Evolutionary conservation across 1,140 invertebrate species (phyloP), one percentile per base, ranked within the genome.

Genomic region (Drosophila tristis): DNA sequence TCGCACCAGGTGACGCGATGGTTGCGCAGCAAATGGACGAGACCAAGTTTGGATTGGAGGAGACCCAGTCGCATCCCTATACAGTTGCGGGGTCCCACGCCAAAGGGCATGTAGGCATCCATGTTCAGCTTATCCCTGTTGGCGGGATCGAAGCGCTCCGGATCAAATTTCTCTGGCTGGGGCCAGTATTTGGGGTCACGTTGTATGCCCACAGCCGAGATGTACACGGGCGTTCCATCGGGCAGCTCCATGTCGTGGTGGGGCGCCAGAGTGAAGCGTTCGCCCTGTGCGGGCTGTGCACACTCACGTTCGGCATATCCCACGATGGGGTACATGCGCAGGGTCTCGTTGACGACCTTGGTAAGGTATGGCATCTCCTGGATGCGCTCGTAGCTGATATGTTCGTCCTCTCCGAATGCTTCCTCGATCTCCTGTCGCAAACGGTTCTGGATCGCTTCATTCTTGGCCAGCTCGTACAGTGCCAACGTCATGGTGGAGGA

Each of bases 81-180:
- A 84, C 96, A 97, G 87, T 94, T 95, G 39, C 96, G 93, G 2
- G 95, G 95, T 5, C 96, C 96, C 62, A 95, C 94, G 4, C 96
- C 96, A 80, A 97, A 97, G 0, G 97, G 91, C 73, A 92, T 80
- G 42, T 89, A 90, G 9, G 75, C 84, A 63, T 75, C 79, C 77
- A 96, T 54, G 96, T 91, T 91, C 93, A 81, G 47, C 6, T 68
- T 96, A 54, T 78, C 67, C 11, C 92, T 93, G 39, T 93, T 91
- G 42, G 93, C 91, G 2, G 93, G 89, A n/a, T 84, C 92, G 68
- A 95, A 95, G 66, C 95, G 93, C 63, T 96, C 94, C 0, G 96
- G 96, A 63, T 93, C 90, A 79, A 93, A 97, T 55, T 91, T 90
- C 0, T 95, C 93, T 0, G 96, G 96, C 39, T 96, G 92, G 2